Evolutionary conservation across 1,140 invertebrate genomes (phyloP).

Genomic region (Protaetia brevitarsis): DNA sequence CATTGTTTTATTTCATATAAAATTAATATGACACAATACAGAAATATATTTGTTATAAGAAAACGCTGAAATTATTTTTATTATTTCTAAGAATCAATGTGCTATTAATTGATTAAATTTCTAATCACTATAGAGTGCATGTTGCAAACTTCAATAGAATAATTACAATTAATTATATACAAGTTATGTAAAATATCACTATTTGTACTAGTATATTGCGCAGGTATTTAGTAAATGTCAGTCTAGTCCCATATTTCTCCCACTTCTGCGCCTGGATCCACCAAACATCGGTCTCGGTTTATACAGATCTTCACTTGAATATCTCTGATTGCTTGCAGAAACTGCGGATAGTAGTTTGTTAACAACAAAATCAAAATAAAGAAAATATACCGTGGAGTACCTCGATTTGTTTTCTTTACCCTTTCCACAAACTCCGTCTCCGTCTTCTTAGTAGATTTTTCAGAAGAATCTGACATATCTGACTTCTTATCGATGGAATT

Average conservation of each 20-base stretch:
- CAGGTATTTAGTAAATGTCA: neutral
- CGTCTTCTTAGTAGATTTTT: no score
- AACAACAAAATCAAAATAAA: no score
- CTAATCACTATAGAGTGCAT: neutral
- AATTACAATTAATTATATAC: neutral
- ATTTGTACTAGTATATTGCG: neutral
- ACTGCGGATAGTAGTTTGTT: no score
- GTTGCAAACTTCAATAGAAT: no score
- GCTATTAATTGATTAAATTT: no score
- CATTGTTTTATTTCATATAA: no score
- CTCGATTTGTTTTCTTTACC: no score
- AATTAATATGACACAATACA: neutral
- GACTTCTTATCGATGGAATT: slow-evolving; percentile 37
- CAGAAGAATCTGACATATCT: neutral
- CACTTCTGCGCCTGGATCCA: slow-evolving; percentile 37
- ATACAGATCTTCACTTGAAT: slow-evolving; percentile 65
- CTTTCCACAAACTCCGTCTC: no score
- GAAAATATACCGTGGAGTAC: no score
- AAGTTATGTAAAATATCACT: no score
- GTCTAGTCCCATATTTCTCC: slow-evolving; percentile 24
- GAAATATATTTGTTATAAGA: neutral
- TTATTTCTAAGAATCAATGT: neutral
- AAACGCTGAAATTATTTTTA: neutral
- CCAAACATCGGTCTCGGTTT: slow-evolving; percentile 59
- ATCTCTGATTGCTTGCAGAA: no score